Evolutionary conservation across 2,797 vertebrate species (phyloP).

Genomic region (Acanthiza pusilla): DNA sequence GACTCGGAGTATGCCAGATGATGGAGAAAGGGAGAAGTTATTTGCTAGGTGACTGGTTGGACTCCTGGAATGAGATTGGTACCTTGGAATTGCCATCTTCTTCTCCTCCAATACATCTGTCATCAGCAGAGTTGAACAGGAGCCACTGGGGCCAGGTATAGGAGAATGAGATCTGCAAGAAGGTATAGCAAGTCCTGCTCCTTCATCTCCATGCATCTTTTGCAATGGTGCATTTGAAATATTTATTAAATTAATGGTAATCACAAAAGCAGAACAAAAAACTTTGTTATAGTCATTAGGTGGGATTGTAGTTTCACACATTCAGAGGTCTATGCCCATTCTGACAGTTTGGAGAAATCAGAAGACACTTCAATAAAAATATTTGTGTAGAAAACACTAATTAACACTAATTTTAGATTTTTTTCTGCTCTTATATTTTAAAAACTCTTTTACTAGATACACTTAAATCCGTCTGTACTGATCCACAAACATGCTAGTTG

Average conservation of each 20-base stretch:
- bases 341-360: neutral
- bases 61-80: neutral
- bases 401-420: neutral
- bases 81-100: neutral
- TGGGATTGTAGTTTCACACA: neutral
- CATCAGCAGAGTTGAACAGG: neutral
- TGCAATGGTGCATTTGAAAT: neutral
- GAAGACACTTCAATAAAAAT: neutral
- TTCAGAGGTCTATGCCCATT: neutral
- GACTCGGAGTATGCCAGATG: neutral
- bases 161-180: neutral
- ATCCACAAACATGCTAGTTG: neutral
- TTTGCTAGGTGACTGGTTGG: neutral
- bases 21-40: neutral
- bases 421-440: neutral
- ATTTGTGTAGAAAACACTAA: neutral
- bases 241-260: neutral
- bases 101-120: neutral
- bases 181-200: neutral
- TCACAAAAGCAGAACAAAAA: neutral
- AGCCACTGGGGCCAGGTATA: neutral
- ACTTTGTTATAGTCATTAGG: neutral
- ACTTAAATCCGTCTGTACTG: neutral
- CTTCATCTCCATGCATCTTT: neutral
- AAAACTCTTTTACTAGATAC: neutral